A percentile compares a stretch with the other conserved stretches of the same genome.
These are phyloP conservation scores for Porites evermanni DNA, from an alignment of 92 coral and sea anemone species.

Conservation along the genomic window DNA sequence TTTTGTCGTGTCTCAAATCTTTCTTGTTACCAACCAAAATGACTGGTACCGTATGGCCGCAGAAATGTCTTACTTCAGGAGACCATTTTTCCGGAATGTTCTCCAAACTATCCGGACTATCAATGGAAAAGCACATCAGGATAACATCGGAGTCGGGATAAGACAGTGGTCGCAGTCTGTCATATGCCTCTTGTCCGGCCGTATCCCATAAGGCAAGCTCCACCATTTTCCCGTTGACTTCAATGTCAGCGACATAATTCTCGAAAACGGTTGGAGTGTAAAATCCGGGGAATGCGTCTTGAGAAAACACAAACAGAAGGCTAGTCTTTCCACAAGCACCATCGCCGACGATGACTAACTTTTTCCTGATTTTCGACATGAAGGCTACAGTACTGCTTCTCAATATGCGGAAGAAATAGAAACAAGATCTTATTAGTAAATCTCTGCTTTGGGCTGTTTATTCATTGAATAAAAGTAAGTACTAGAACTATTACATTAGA, in stretches of 20 bases:
- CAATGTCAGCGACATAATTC: conserved; percentile 3
- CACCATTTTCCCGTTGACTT: neutral
- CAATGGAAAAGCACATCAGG: conserved; percentile 46
- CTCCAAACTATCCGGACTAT: conserved; percentile 60
- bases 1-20: conserved; percentile 82
- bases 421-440: too few species aligned
- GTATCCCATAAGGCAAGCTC: neutral
- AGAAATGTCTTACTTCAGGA: conserved; percentile 95
- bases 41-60: conserved; percentile 87
- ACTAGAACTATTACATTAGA: too few species aligned
- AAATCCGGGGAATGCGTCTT: neutral
- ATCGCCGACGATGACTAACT: neutral
- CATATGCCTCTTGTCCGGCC: neutral
- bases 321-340: neutral
- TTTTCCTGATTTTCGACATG: neutral
- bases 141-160: neutral
- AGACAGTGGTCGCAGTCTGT: neutral
- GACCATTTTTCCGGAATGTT: conserved; percentile 89
- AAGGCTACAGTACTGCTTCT: too few species aligned
- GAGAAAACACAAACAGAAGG: neutral
- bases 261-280: neutral
- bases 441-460: too few species aligned
- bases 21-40: conserved; percentile 59
- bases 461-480: too few species aligned
- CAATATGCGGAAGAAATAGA: too few species aligned